Conservation (phyloP, 2,797 vertebrate genomes). For the Crenuchus spilurus region DNA sequence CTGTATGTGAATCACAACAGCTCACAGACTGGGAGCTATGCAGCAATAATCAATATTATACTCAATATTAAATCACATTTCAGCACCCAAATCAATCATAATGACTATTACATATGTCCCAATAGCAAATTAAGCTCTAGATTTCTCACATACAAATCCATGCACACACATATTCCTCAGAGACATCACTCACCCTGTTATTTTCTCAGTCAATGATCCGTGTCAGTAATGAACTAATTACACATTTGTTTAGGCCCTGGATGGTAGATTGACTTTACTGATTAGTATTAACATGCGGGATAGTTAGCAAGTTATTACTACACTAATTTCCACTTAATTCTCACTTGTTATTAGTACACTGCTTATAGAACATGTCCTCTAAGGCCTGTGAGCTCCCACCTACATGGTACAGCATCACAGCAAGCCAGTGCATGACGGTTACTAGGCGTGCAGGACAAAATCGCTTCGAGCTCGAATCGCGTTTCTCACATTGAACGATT, state of each 20-base stretch:
- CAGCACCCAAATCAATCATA: not conserved
- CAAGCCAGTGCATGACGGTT: not conserved
- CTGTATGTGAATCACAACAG: not conserved
- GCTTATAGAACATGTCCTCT: conserved; percentile 8
- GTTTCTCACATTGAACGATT: too few relatives aligned
- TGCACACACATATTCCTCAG: not conserved
- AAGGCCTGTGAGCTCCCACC: not conserved
- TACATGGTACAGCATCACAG: not conserved
- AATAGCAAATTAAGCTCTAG: not conserved
- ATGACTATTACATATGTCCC: not conserved
- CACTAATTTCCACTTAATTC: not conserved
- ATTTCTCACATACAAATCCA: not conserved
- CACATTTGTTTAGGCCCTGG: not conserved
- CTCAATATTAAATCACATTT: not conserved
- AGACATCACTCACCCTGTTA: not conserved
- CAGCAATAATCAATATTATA: not conserved
- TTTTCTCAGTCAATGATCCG: not conserved
- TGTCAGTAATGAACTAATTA: not conserved
- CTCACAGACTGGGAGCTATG: not conserved
- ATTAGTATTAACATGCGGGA: not conserved
- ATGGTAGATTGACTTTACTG: not conserved
- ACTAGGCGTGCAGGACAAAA: too few relatives aligned
- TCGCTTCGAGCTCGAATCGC: too few relatives aligned
- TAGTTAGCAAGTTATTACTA: not conserved
- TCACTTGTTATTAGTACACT: not conserved